Percentiles rank a stretch among this genome's conserved stretches.
phyloP scores from a whole-genome alignment of 1,140 invertebrate species.

The Lineus longissimus region DNA sequence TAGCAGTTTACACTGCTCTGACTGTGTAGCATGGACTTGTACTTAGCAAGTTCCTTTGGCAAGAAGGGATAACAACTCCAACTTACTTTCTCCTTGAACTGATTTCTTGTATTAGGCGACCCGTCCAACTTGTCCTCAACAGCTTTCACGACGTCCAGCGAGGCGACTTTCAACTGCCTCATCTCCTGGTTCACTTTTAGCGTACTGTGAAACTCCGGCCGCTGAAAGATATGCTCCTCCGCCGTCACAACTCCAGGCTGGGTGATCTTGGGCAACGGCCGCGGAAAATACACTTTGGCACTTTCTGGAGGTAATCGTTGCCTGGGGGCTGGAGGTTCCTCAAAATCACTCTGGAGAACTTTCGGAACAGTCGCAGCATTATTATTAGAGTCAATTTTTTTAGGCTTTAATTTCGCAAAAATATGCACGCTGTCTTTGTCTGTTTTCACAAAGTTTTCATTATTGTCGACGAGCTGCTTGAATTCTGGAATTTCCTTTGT shows the following conservation, averaged over 20 bases:
- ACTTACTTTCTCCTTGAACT: conserved; percentile 44
- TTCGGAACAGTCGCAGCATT: not conserved
- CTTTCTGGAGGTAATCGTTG: not conserved
- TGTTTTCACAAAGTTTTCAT: too few relatives aligned
- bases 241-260: not conserved
- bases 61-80: too few relatives aligned
- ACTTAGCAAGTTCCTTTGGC: too few relatives aligned
- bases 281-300: not conserved
- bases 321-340: not conserved
- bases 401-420: too few relatives aligned
- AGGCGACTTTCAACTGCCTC: conserved; percentile 23
- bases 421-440: too few relatives aligned
- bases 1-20: too few relatives aligned
- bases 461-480: too few relatives aligned
- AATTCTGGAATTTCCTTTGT: too few relatives aligned
- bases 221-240: conserved; percentile 34
- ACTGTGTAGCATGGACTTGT: too few relatives aligned
- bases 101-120: conserved; percentile 30
- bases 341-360: not conserved
- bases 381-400: too few relatives aligned
- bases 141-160: conserved; percentile 29
- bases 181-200: conserved; percentile 33
- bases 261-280: too few relatives aligned
- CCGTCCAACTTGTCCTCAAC: conserved; percentile 27
- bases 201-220: conserved; percentile 43